Conservation (phyloP, 2,888 invertebrate species). For the Vannuccia rotundouncinata region DNA sequence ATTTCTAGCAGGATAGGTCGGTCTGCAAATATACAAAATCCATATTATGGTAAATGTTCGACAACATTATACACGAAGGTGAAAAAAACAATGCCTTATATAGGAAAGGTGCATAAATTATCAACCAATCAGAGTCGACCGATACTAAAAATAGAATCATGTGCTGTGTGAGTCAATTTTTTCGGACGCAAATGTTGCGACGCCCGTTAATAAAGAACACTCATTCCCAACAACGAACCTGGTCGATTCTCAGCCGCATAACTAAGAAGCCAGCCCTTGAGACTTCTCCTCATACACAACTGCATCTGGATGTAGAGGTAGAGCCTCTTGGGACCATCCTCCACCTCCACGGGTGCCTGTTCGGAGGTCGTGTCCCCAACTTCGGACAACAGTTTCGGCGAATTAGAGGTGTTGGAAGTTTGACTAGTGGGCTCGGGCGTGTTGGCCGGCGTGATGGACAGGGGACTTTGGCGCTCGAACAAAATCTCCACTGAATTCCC, state of each 20-base stretch:
- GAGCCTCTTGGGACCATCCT: background rate
- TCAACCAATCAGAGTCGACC: too few species aligned
- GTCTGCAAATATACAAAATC: constrained; percentile 47
- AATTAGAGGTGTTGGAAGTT: background rate
- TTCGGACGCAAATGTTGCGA: too few species aligned
- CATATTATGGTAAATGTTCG: background rate
- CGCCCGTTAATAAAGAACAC: too few species aligned
- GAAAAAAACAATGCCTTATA: too few species aligned
- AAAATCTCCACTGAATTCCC: constrained; percentile 40
- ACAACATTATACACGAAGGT: background rate
- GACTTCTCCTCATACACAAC: constrained; percentile 75
- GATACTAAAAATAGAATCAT: too few species aligned
- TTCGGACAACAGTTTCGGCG: background rate
- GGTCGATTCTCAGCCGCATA: background rate
- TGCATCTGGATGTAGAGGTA: constrained; percentile 95
- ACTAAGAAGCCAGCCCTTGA: constrained; percentile 53
- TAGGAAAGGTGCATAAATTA: too few species aligned
- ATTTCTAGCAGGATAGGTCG: constrained; percentile 47
- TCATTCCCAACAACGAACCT: too few species aligned
- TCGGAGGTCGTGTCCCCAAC: background rate
- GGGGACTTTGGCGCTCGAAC: constrained; percentile 36
- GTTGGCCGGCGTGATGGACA: too few species aligned
- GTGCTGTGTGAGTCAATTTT: too few species aligned
- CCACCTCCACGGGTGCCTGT: background rate
- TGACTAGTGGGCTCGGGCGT: too few species aligned